Percentiles rank a stretch among this genome's conserved stretches.
phyloP scores from a whole-genome alignment of 1,140 invertebrate genomes.

The Brachionus plicatilis region DNA sequence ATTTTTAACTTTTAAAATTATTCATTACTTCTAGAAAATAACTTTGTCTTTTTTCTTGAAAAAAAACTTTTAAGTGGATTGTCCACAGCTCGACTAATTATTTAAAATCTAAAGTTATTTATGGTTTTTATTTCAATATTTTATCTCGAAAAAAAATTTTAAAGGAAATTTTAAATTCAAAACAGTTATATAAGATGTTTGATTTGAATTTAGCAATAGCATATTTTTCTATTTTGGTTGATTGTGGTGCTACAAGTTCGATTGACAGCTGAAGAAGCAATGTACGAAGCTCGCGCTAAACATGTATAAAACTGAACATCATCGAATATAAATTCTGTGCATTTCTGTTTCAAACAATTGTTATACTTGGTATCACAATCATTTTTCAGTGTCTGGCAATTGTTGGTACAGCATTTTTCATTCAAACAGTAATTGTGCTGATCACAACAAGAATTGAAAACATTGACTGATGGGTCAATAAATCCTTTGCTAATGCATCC shows the following conservation, averaged over 20 bases:
- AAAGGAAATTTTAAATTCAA: neutral
- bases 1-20: no score
- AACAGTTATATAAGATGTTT: no score
- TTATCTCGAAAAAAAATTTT: no score
- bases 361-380: slow-evolving; percentile 29
- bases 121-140: no score
- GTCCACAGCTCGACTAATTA: no score
- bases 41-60: no score
- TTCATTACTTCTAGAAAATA: no score
- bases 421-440: slow-evolving; percentile 28
- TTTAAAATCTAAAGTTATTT: no score
- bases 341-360: slow-evolving; percentile 17
- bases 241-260: slow-evolving; percentile 1
- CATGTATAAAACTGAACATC: slow-evolving; percentile 30
- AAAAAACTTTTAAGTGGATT: no score
- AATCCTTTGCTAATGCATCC: slow-evolving; percentile 35
- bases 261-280: slow-evolving; percentile 32
- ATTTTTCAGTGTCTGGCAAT: slow-evolving; percentile 34
- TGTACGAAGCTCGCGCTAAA: neutral
- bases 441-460: slow-evolving; percentile 36
- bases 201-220: neutral
- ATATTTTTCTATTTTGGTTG: slow-evolving; percentile 25
- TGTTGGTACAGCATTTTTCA: slow-evolving; percentile 15
- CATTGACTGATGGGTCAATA: neutral
- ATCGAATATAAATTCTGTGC: slow-evolving; percentile 2